Evolutionary conservation across 2,113 vertebrate genomes (phyloP).

Genomic region (Petrocephalus zakoni): DNA sequence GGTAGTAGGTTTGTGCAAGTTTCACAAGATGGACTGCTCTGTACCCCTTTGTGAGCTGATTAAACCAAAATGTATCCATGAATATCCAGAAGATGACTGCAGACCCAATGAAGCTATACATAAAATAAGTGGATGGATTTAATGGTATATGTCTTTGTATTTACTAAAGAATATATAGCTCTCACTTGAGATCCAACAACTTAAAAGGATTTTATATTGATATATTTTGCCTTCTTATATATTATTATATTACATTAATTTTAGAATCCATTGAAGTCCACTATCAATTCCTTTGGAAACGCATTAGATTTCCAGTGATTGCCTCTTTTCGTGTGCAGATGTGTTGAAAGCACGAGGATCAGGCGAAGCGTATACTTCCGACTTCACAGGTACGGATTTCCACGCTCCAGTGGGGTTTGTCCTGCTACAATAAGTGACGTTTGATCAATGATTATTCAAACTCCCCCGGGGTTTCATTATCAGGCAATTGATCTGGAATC

Average conservation of each 20-base stretch:
- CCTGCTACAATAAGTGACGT: neutral
- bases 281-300: neutral
- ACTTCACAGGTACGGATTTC: neutral
- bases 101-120: neutral
- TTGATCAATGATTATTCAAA: conserved; percentile 1
- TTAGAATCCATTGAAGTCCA: neutral
- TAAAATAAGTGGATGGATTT: neutral
- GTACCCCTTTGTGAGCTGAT: neutral
- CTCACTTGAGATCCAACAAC: neutral
- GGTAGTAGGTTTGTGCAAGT: neutral
- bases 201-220: neutral
- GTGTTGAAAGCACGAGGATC: neutral
- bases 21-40: neutral
- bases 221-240: neutral
- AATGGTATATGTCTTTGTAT: neutral
- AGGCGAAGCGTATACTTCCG: neutral
- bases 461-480: conserved; percentile 23
- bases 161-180: neutral
- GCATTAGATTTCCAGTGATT: neutral
- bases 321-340: neutral
- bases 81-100: neutral
- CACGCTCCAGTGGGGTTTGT: conserved; percentile 1
- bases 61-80: neutral
- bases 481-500: conserved; percentile 16
- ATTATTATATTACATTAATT: neutral